phyloP scores from a whole-genome alignment of 2,888 invertebrate genomes.

The Acanthosepion esculentum region DNA sequence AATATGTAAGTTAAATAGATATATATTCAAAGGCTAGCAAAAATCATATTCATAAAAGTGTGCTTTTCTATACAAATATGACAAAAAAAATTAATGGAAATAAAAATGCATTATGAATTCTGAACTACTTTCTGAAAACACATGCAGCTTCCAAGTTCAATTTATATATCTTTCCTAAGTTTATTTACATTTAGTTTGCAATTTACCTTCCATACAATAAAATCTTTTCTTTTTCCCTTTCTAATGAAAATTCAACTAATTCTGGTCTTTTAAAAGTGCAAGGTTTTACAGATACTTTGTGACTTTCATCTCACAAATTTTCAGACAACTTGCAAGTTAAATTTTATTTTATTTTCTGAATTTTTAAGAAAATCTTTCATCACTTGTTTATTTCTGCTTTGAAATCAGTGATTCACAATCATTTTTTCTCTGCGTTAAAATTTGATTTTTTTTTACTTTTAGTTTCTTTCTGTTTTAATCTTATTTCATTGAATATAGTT shows the following conservation, averaged over 20 bases:
- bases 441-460: background rate
- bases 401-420: background rate
- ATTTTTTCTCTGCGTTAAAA: background rate
- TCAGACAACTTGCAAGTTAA: background rate
- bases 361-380: background rate
- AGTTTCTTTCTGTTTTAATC: background rate
- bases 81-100: background rate
- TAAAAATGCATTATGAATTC: background rate
- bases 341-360: background rate
- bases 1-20: background rate
- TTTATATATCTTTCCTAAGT: background rate
- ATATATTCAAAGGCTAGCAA: background rate
- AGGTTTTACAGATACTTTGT: background rate
- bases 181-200: background rate
- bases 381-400: background rate
- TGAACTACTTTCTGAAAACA: background rate
- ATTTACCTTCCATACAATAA: background rate
- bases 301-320: background rate
- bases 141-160: background rate
- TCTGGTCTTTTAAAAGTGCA: background rate
- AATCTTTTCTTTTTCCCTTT: background rate
- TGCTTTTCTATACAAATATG: background rate
- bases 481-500: background rate
- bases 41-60: background rate
- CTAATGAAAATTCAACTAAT: background rate